These are phyloP conservation scores for Trichopoda pennipes DNA, from an alignment of 2,888 invertebrate species.

Conservation along the genomic window DNA sequence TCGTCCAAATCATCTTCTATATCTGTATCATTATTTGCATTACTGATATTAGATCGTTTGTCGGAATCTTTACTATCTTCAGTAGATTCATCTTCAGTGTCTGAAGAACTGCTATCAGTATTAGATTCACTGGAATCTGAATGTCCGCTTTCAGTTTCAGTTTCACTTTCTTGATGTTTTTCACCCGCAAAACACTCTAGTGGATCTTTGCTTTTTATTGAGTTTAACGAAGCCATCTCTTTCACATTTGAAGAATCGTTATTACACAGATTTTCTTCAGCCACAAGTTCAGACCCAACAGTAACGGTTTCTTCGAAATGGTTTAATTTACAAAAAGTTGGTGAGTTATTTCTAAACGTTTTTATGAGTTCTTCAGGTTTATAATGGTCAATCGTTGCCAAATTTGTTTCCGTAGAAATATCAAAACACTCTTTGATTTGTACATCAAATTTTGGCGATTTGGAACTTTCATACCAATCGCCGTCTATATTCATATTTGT, in stretches of 20 bases:
- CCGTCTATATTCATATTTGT: not conserved
- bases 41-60: not conserved
- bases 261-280: not conserved
- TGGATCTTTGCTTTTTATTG: not conserved
- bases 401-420: not conserved
- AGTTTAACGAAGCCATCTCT: not conserved
- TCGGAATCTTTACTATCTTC: not conserved
- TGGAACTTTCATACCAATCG: not conserved
- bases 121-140: constrained; percentile 68
- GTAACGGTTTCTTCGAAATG: not conserved
- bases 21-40: constrained; percentile 10
- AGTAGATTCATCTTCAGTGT: constrained; percentile 30
- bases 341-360: not conserved
- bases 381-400: not conserved
- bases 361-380: not conserved
- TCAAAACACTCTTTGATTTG: not conserved
- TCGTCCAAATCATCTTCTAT: constrained; percentile 10
- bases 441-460: not conserved
- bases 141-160: constrained; percentile 41
- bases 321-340: not conserved
- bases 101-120: constrained; percentile 65
- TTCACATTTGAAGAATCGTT: not conserved
- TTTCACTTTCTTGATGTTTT: constrained; percentile 23
- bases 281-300: not conserved
- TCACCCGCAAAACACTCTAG: not conserved